A percentile compares a stretch with the other conserved stretches of the same genome.
Evolutionary conservation across 2,113 vertebrate species (phyloP).

Genomic region (Potamarius usumacintae): DNA sequence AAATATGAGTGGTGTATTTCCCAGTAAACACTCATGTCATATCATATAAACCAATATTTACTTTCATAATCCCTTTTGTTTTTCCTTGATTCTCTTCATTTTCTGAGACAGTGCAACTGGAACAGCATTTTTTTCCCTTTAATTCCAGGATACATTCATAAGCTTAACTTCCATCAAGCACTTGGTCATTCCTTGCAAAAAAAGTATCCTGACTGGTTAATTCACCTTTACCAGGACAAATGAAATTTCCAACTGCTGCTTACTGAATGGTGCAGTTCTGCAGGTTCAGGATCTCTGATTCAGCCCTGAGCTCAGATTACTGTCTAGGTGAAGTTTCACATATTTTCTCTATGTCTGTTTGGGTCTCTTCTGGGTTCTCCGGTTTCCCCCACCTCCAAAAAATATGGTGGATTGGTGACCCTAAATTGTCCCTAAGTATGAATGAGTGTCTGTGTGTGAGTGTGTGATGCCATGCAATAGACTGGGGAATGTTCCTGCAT

Average conservation of each 20-base stretch:
- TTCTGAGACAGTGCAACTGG: not conserved
- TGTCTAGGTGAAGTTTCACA: not conserved
- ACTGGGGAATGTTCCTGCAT: not conserved
- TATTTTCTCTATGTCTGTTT: not conserved
- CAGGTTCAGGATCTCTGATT: not conserved
- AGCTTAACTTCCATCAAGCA: not conserved
- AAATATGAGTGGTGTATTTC: no score
- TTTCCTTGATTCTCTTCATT: not conserved
- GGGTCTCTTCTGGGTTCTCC: not conserved
- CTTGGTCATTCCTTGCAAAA: not conserved
- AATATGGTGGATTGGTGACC: not conserved
- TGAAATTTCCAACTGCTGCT: not conserved
- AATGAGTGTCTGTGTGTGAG: not conserved
- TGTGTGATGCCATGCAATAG: not conserved
- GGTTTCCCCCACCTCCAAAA: not conserved
- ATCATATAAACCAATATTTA: not conserved
- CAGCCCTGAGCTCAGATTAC: not conserved
- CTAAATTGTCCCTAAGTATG: not conserved
- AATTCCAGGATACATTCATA: not conserved
- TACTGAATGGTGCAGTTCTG: not conserved
- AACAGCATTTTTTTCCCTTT: not conserved
- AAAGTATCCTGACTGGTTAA: not conserved
- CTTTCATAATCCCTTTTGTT: not conserved
- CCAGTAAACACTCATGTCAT: no score
- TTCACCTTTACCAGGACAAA: not conserved